phyloP scores from a whole-genome alignment of 2,797 vertebrate species.

The Pseudochirops cupreus region DNA sequence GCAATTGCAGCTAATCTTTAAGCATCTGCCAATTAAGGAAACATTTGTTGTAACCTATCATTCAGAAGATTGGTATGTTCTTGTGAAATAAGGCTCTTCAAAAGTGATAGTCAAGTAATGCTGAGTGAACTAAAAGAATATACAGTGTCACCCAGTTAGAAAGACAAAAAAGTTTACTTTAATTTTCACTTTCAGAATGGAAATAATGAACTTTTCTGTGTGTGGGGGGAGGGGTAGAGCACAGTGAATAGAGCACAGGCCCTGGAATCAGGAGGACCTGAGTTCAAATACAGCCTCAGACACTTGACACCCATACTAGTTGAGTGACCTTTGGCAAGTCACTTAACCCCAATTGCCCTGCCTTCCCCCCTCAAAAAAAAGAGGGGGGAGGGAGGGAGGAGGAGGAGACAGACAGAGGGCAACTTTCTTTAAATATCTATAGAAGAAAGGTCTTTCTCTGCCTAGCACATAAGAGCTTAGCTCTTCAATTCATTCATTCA shows the following conservation, averaged over 20 bases:
- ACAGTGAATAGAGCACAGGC: no score
- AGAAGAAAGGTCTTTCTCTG: neutral
- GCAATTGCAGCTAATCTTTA: constrained; percentile 34
- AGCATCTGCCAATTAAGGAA: constrained; percentile 28
- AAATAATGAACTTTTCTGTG: neutral
- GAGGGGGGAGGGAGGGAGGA: no score
- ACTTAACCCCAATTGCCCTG: no score
- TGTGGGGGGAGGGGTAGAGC: no score
- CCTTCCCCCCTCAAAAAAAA: no score
- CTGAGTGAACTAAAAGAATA: neutral
- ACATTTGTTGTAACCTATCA: constrained; percentile 5
- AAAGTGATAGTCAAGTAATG: constrained; percentile 5
- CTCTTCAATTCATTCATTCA: neutral
- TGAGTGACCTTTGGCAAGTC: no score
- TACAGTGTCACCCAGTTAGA: neutral
- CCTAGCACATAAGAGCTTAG: neutral
- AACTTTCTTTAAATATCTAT: neutral
- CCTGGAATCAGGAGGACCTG: no score
- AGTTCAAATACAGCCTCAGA: no score
- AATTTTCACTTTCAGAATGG: constrained; percentile 34
- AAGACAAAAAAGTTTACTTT: constrained; percentile 25
- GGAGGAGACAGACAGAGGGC: no score
- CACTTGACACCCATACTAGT: no score
- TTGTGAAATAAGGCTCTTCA: constrained; percentile 24
- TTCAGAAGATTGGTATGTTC: constrained; percentile 33